phyloP scores from a whole-genome alignment of 1,140 invertebrate species.

The Tetragnatha versicolor region DNA sequence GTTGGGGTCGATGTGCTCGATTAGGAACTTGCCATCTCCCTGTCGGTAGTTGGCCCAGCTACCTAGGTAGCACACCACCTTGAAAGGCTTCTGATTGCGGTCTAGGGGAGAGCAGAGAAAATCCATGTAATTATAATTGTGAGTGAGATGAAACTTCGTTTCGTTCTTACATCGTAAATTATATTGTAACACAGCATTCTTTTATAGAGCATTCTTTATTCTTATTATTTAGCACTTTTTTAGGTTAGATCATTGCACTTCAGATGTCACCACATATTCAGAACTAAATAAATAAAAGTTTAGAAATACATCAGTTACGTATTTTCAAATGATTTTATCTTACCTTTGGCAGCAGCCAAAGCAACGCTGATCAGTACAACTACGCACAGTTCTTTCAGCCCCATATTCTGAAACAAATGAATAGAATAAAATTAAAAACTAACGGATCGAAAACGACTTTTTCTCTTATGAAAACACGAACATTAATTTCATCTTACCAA shows the following conservation, averaged over 20 bases:
- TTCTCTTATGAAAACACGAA: too few species aligned
- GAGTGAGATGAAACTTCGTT: not conserved
- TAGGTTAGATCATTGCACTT: not conserved
- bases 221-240: not conserved
- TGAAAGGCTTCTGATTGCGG: constrained; percentile 41
- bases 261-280: not conserved
- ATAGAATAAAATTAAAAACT: not conserved
- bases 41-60: constrained; percentile 76
- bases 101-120: not conserved
- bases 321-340: not conserved
- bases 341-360: not conserved
- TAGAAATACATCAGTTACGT: not conserved
- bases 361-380: not conserved
- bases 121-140: not conserved
- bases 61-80: constrained; percentile 72
- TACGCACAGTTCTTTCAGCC: not conserved
- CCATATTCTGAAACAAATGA: not conserved
- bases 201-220: not conserved
- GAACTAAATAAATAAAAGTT: not conserved
- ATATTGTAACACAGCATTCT: not conserved
- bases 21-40: constrained; percentile 72
- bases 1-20: constrained; percentile 77
- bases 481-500: too few species aligned
- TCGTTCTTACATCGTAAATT: not conserved
- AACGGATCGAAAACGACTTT: too few species aligned